Conservation (phyloP, 53 echinoderm and acorn worm species). For the Luidia sarsii region DNA sequence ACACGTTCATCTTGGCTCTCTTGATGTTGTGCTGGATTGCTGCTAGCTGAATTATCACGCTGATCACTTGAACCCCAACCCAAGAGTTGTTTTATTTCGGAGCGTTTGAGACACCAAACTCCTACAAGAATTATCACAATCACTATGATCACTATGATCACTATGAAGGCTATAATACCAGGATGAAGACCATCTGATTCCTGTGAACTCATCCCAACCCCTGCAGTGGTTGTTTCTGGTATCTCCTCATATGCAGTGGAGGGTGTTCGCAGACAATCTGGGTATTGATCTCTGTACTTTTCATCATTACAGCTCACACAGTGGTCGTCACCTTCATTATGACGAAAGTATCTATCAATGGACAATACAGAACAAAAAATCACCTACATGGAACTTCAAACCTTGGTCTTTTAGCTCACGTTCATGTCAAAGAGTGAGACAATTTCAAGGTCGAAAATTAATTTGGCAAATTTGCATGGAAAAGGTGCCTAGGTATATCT, state of each 20-base stretch:
- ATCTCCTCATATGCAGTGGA: not conserved
- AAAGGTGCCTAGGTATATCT: too few relatives aligned
- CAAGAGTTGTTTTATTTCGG: not conserved
- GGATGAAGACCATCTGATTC: not conserved
- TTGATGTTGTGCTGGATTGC: not conserved
- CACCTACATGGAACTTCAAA: too few relatives aligned
- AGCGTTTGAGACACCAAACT: not conserved
- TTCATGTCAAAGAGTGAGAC: too few relatives aligned
- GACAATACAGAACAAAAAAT: too few relatives aligned
- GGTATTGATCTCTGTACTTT: not conserved
- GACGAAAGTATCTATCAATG: constrained; percentile 7
- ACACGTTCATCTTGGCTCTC: not conserved
- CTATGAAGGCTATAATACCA: not conserved
- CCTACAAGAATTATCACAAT: not conserved
- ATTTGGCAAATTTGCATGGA: too few relatives aligned
- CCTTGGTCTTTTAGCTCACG: too few relatives aligned
- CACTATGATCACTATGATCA: not conserved
- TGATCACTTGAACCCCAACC: not conserved
- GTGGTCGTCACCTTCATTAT: not conserved
- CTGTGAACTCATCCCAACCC: not conserved
- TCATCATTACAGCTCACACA: constrained; percentile 5
- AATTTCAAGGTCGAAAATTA: too few relatives aligned
- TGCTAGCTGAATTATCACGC: not conserved
- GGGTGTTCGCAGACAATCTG: constrained; percentile 16
- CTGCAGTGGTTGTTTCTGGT: not conserved